Conservation (phyloP, 1,140 invertebrate species). For the Mizuhopecten yessoensis region DNA sequence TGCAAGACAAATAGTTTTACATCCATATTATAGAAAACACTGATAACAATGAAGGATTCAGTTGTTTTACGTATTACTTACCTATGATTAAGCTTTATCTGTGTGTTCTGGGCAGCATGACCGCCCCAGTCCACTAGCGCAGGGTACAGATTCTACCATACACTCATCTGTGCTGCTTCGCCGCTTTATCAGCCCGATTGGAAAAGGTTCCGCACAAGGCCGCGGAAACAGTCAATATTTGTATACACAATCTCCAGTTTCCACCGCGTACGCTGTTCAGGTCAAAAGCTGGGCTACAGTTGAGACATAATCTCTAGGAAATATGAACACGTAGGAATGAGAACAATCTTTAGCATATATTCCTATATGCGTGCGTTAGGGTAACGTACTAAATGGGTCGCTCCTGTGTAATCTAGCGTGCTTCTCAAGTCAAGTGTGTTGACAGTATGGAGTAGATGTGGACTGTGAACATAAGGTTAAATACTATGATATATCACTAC, state of each 20-base stretch:
- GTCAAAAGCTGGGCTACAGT: not conserved
- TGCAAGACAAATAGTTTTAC: not conserved
- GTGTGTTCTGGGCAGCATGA: not conserved
- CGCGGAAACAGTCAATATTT: slow-evolving; percentile 1
- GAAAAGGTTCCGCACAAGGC: not conserved
- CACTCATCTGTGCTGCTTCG: not conserved
- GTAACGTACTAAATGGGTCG: not conserved
- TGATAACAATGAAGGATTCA: too few species aligned
- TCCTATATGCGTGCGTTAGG: not conserved
- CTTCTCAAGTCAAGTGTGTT: not conserved
- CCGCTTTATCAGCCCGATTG: not conserved
- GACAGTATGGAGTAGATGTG: too few species aligned
- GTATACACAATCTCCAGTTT: not conserved
- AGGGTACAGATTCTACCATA: not conserved
- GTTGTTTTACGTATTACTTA: not conserved
- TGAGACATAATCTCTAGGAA: not conserved
- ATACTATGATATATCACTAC: not conserved
- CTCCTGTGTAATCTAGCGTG: not conserved
- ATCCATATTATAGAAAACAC: not conserved
- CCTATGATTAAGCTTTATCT: not conserved
- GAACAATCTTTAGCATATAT: not conserved
- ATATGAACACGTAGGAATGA: not conserved
- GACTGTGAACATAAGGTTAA: not conserved
- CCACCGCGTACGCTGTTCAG: not conserved
- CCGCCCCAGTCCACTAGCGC: not conserved